Evolutionary conservation across 2,797 vertebrate species (phyloP), one percentile per base, ranked within the genome.

Genomic region (Erpetoichthys calabaricus): DNA sequence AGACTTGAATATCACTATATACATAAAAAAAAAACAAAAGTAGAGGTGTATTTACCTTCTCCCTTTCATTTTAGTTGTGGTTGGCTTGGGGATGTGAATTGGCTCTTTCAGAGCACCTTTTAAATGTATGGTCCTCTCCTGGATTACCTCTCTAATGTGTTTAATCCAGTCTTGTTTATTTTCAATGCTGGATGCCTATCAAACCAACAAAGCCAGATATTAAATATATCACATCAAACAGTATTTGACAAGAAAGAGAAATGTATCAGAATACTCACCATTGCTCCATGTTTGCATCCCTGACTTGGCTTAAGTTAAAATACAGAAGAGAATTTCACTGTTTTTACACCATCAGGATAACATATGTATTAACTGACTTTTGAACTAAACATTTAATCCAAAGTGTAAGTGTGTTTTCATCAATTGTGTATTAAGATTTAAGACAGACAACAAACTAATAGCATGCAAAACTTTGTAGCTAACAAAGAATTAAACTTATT

Each of bases 91-190:
- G 60, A 98, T 92, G 65, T 98, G 96, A 63, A 99, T 98, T 45
- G 96, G 95, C 69, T 99, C 94, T 69, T 99, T 99, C 52, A 99
- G 82, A 3, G 96, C 95, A 53, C 95, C 96, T 68, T 93, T 92
- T 69, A 99, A 81, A 78, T 99, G 95, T 65, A 99, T 88, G 5
- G 94, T 97, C 60, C 94, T 86, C 71, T 99, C 96, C 79, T 99
- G 96, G 64, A 99, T 98, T 59, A 98, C 96, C 69, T 99, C 96
- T 47, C 96, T 83, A 77, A 98, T 96, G 79, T 97, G 95, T 67
- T 99, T 99, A 74, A 99, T 99, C 96, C 96, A 99, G 79, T 99
- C 96, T 77, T 99, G 96, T 74, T 99, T 99, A 82, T 98, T 98
- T 72, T 99, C 96, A 59, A 99, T 96, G 73, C 91, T 97, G 56